Evolutionary conservation across 2,797 vertebrate genomes (phyloP).

Genomic region (Muscicapa comitata): DNA sequence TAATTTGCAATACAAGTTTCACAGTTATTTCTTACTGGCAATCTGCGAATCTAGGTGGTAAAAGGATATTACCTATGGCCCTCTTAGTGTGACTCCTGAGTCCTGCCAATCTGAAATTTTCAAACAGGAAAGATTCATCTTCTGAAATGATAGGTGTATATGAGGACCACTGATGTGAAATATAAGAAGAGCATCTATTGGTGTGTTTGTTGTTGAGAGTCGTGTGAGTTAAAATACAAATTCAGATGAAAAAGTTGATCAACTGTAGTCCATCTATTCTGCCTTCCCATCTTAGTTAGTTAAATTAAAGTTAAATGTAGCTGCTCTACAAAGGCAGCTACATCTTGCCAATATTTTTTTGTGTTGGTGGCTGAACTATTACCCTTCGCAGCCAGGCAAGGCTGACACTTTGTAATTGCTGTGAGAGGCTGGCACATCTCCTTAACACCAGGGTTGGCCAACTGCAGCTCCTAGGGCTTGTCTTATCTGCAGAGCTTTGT

Average conservation of each 20-base stretch:
- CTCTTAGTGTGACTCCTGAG: not conserved
- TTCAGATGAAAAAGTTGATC: not conserved
- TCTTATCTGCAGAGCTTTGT: not conserved
- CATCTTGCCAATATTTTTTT: not conserved
- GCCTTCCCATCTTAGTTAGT: not conserved
- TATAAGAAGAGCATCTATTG: not conserved
- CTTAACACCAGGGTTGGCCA: not conserved
- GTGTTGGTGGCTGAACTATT: not conserved
- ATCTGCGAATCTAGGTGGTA: not conserved
- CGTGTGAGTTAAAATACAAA: not conserved
- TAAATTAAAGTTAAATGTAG: not conserved
- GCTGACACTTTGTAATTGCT: conserved; percentile 32
- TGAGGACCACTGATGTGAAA: not conserved
- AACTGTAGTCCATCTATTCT: not conserved
- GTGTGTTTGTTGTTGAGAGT: not conserved
- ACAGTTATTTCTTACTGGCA: conserved; percentile 5
- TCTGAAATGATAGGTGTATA: not conserved
- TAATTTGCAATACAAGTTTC: not conserved
- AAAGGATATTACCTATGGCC: not conserved
- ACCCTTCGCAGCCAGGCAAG: not conserved
- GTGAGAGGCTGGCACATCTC: not conserved
- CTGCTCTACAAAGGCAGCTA: not conserved
- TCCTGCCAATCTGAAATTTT: not conserved
- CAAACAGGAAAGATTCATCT: not conserved
- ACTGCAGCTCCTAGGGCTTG: not conserved